Base-by-base conservation (phyloP, 2,888 invertebrate genomes). In the Acrobeloides nanus region DNA sequence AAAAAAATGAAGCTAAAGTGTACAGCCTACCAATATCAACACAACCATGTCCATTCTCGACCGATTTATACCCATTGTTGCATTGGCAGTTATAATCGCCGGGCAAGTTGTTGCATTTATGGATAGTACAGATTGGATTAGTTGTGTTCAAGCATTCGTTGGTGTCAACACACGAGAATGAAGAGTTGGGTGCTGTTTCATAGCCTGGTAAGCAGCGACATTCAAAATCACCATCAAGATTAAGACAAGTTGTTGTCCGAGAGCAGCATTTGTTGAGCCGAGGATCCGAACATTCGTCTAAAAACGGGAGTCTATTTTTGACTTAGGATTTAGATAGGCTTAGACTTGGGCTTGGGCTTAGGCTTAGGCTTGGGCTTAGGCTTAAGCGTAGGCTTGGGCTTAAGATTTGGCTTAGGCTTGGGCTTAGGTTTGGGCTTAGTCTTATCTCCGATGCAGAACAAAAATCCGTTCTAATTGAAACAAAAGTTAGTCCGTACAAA, bases 271-370 rank as follows among this genome's bases (percentile, higher is more conserved):
- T 38, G n/a, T 38, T 38, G 10, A 20, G 2, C 34, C 26, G 21
- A 10, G 39, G 39, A 38, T 38, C 39, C 25, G 35, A 12, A 12
- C 39, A 38, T 38, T 38, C 39, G n/a, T 38, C 23, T n/a, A n/a
- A n/a, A n/a, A n/a, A n/a, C n/a, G n/a, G n/a, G n/a, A n/a, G n/a
- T n/a, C n/a, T n/a, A n/a, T n/a, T n/a, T n/a, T n/a, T n/a, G n/a
- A n/a, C n/a, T n/a, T n/a, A n/a, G n/a, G n/a, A n/a, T n/a, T n/a
- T n/a, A n/a, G n/a, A n/a, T n/a, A n/a, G n/a, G n/a, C n/a, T n/a
- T n/a, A n/a, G n/a, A n/a, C n/a, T n/a, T n/a, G n/a, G n/a, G n/a
- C n/a, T n/a, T n/a, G n/a, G n/a, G n/a, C n/a, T n/a, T n/a, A n/a
- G n/a, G n/a, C n/a, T n/a, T n/a, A n/a, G n/a, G n/a, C n/a, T n/a